Evolutionary conservation across 2,113 vertebrate species (phyloP), one percentile per base, ranked within the genome.

Genomic region (Phrynosoma blainvillii): DNA sequence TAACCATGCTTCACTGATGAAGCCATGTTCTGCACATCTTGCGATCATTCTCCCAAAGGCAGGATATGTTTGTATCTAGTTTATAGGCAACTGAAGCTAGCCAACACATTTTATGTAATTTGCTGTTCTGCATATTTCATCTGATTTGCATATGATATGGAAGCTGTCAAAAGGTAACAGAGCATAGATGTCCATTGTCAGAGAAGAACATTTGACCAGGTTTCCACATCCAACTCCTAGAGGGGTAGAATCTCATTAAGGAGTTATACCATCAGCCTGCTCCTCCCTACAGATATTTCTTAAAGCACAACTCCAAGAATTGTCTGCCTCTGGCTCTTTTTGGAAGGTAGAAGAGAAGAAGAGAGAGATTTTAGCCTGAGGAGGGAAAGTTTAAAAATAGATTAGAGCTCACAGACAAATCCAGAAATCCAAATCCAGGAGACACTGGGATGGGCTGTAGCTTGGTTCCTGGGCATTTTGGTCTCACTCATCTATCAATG

Each of bases 101-200:
- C 32, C 70, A 54, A 84, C 70, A 47, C 40, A 74, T 84, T 84
- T 74, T 74, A 56, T 74, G 70, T 54, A 84, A 84, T 73, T 54
- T 73, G 47, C 82, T 18, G n/a, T 52, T 73, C 42, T 73, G 82
- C 68, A 84, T 73, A 84, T 84, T 84, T 73, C 82, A 73, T 54
- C 16, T 84, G 47, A 84, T 84, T 84, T 84, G 68, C 82, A 56
- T 84, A 56, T 25, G 47, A 84, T 54, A 74, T 84, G 70, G 83
- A 32, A 74, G 18, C 83, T 56, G 83, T 84, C 83, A 52, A 74
- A 74, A 84, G 56, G n/a, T 59, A 27, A 75, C 52, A 25, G 16
- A 84, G 83, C 71, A 36, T 75, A 70, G 21, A 36, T 62, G 83
- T 84, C 71, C 42, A 27, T 62, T 75, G 71, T 84, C 52, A 56